Evolutionary conservation across 1,140 invertebrate species (phyloP).

Genomic region (Tetraneura akinire): DNA sequence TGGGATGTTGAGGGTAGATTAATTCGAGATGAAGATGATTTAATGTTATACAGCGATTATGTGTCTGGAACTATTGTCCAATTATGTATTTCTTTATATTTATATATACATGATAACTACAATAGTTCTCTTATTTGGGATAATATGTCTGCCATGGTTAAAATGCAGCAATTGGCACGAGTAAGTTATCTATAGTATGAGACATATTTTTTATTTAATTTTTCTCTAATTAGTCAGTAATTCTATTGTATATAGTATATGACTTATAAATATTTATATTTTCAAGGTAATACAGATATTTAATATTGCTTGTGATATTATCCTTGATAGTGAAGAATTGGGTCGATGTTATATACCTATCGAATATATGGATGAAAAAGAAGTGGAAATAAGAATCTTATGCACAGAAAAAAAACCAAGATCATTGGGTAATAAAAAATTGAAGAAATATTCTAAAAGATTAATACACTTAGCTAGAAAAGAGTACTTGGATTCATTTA

Average conservation of each 20-base stretch:
- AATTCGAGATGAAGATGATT: neutral
- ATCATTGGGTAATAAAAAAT: constrained; percentile 23
- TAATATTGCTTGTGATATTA: constrained; percentile 16
- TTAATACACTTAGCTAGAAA: constrained; percentile 14
- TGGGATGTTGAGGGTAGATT: constrained; percentile 20
- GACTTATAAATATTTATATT: neutral
- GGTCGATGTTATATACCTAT: constrained; percentile 36
- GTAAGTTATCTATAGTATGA: neutral
- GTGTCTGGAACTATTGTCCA: neutral
- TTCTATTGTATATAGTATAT: too few relatives aligned
- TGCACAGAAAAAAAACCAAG: constrained; percentile 31
- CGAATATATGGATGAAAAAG: constrained; percentile 36
- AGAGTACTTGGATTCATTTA: neutral
- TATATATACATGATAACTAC: too few relatives aligned
- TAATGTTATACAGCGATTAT: neutral
- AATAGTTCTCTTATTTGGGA: too few relatives aligned
- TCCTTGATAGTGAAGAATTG: constrained; percentile 1
- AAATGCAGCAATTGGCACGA: constrained; percentile 17
- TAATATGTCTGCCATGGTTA: neutral
- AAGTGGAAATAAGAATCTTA: constrained; percentile 25
- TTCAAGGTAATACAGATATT: constrained; percentile 23
- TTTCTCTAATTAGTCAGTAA: too few relatives aligned
- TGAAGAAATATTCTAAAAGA: constrained; percentile 19
- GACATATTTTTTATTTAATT: too few relatives aligned
- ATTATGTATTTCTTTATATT: constrained; percentile 2